Conservation (phyloP, 2,797 vertebrate species). For the Neosilurus mollespiculum region DNA sequence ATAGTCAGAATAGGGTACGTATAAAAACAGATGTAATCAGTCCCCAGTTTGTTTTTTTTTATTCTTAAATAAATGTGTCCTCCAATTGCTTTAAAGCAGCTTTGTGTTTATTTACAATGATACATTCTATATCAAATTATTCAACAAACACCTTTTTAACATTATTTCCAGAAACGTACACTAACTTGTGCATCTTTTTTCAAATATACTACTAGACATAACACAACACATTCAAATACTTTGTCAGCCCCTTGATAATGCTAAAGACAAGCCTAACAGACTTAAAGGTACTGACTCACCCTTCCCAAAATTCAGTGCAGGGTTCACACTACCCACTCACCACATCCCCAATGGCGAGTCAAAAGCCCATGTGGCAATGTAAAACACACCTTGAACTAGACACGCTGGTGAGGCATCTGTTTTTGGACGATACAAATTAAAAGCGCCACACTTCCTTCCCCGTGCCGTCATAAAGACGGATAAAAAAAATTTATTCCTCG, state of each 20-base stretch:
- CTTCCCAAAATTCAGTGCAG: too few species aligned
- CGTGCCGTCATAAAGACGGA: too few species aligned
- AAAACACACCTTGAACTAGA: too few species aligned
- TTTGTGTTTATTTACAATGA: neutral
- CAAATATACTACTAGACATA: neutral
- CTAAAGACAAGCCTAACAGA: neutral
- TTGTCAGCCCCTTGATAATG: neutral
- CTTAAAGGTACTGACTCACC: neutral
- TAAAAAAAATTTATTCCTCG: too few species aligned
- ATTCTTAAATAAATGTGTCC: neutral
- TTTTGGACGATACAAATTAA: too few species aligned
- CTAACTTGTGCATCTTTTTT: neutral
- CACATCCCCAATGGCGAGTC: too few species aligned
- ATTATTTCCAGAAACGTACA: neutral
- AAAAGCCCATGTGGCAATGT: too few species aligned
- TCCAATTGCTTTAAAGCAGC: neutral
- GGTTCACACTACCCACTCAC: too few species aligned
- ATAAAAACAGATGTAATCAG: neutral
- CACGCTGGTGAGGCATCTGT: too few species aligned
- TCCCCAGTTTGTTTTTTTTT: neutral
- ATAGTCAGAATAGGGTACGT: neutral
- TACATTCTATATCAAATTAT: neutral
- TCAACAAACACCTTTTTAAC: neutral
- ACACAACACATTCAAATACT: neutral
- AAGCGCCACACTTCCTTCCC: too few species aligned